Evolutionary conservation across 2,888 invertebrate genomes (phyloP), one percentile per base, ranked within the genome.

Genomic region (Nymphalis polychloros): DNA sequence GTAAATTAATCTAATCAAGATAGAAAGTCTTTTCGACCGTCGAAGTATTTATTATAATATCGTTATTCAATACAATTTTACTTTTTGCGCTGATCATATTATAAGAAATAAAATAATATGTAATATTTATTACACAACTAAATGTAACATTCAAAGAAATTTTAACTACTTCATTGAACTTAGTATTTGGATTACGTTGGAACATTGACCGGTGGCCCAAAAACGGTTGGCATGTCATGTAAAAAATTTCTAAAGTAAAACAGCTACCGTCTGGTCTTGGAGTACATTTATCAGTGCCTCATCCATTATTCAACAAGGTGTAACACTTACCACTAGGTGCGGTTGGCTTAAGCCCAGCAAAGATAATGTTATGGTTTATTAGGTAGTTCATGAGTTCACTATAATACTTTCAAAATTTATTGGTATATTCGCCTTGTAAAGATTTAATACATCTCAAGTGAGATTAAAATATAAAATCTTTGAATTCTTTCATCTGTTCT

Each of bases 271-370:
- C 65, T 68, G 69, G 64, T 69, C 66, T 71, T 55, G 59, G 62
- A 67, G 66, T 64, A 64, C 69, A 72, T 73, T 70, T 73, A 73
- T 73, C 73, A 73, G 69, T 35, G 70, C 64, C 69, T 73, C 73
- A 74, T 75, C 65, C 74, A 75, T 75, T 74, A 75, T 75, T 75
- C 73, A 74, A 71, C 67, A 72, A 75, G 72, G 69, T 74, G 72
- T 72, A 70, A 72, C 73, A 72, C 71, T 73, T 74, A 73, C 71
- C 62, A 66, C 63, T 67, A 68, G 66, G 69, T 69, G 67, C 70
- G 67, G 67, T 73, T 75, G 75, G 75, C 74, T 64, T 63, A 68
- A 63, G 68, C 73, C 72, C 73, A 73, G 70, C 31, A 69, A 61
- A 72, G 73, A 76, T 76, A 76, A 76, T 76, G 61, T 67, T 66